Evolutionary conservation across 2,888 invertebrate species (phyloP), one percentile per base, ranked within the genome.

Genomic region (Lycocerus yunnanus): DNA sequence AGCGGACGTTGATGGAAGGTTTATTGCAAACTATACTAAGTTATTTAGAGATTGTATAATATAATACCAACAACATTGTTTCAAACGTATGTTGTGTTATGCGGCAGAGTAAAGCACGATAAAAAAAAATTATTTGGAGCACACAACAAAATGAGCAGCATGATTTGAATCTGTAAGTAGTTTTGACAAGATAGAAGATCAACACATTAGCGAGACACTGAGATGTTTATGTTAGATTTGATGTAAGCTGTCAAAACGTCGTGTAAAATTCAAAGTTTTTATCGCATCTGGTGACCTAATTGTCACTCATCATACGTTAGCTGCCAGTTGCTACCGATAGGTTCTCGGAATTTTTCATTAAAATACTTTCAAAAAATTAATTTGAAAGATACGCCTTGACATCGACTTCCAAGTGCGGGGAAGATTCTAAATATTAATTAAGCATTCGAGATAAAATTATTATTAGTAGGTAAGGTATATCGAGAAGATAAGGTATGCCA

Each of bases 161-260:
- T 69, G 65, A 77, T 78, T 77, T 77, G 74, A 80, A 78, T 80
- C 79, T 79, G 78, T 82, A 82, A 82, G 80, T 81, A 81, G 78
- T 78, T 77, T 80, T 81, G 81, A 79, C 81, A 82, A 82, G 78
- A 78, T 77, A 78, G 80, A 81, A 83, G 82, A 83, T 83, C 83
- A 84, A 84, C 84, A 83, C 84, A 84, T 84, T 84, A 84, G 81
- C 82, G 83, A 73, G 71, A 77, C 79, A 75, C 73, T 70, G 77
- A 77, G 76, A 82, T 83, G 83, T 84, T 84, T 84, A 83, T 83
- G 83, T 84, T 83, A 81, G 82, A 80, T 84, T 84, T 84, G 84
- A 85, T 84, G 84, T 84, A 83, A 82, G 80, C 82, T 83, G 84
- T 84, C 85, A 82, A 67, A 75, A 81, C 82, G 84, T 83, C 84